Conservation (phyloP, 2,113 vertebrate genomes). For the Zosterops japonicus region DNA sequence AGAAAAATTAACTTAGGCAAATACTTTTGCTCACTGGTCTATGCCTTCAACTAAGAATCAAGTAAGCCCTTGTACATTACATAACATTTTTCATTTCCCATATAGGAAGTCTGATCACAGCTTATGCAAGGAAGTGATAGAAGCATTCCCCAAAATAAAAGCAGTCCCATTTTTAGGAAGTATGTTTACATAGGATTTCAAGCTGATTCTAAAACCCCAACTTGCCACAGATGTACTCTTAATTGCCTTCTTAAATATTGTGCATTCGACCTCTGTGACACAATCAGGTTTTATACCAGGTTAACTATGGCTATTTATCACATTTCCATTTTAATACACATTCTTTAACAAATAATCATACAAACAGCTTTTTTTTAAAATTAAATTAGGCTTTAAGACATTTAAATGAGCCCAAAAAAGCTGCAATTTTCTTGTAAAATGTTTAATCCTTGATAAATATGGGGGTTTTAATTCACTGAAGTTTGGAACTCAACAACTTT, state of each 20-base stretch:
- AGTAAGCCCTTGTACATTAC: not conserved
- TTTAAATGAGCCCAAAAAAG: not conserved
- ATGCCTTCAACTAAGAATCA: not conserved
- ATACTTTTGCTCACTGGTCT: not conserved
- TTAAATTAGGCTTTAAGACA: not conserved
- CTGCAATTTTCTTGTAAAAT: not conserved
- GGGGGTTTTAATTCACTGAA: not conserved
- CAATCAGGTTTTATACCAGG: not conserved
- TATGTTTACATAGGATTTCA: not conserved
- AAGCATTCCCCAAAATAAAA: not conserved
- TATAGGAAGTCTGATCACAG: not conserved
- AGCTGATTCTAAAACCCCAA: not conserved
- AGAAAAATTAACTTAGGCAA: not conserved
- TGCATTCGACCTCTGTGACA: not conserved
- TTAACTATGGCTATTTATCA: not conserved
- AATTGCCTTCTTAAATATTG: not conserved
- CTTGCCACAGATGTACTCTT: not conserved
- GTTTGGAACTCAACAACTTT: not conserved
- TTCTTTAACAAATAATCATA: not conserved
- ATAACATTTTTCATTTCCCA: not conserved
- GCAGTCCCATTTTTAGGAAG: not conserved
- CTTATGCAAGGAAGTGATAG: not conserved
- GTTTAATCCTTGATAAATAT: not conserved
- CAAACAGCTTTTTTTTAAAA: not conserved
- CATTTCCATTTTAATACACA: not conserved